Conservation (phyloP, 37 sponge, comb jelly and placozoan genomes). For the Halichondria panicea region DNA sequence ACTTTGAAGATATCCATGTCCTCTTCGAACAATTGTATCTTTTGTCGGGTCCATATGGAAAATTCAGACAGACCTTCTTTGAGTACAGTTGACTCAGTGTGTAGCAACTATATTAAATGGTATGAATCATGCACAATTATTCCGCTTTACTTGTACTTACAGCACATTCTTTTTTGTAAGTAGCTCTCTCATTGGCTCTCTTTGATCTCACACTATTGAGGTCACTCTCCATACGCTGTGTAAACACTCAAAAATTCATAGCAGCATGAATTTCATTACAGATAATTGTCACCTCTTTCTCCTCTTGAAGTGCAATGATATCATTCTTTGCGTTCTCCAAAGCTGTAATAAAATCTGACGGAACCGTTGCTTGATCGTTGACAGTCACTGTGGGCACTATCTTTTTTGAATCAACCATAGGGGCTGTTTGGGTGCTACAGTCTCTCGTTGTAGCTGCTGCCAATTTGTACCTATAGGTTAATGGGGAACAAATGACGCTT, state of each 20-base stretch:
- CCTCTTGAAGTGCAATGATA: conserved; percentile 3
- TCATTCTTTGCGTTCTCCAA: conserved; percentile 7
- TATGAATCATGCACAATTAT: neutral
- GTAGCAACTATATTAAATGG: conserved; percentile 7
- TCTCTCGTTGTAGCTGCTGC: conserved; percentile 34
- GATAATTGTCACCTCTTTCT: conserved; percentile 12
- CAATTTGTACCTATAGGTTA: conserved; percentile 34
- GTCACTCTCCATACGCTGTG: neutral
- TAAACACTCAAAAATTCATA: neutral
- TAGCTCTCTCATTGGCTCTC: neutral
- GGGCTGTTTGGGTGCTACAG: conserved; percentile 34
- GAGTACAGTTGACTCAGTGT: conserved; percentile 34
- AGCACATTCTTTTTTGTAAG: neutral
- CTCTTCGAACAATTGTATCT: conserved; percentile 47
- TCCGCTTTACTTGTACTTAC: neutral
- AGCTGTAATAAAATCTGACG: neutral
- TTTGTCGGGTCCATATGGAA: conserved; percentile 34
- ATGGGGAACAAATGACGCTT: neutral
- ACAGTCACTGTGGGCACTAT: too few relatives aligned
- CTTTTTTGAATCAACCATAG: too few relatives aligned
- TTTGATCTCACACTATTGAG: neutral
- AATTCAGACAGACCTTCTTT: conserved; percentile 32
- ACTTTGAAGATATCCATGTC: conserved; percentile 67
- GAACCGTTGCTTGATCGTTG: neutral
- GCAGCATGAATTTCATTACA: neutral